phyloP scores from a whole-genome alignment of 2,113 vertebrate genomes.

The Paramormyrops kingsleyae region DNA sequence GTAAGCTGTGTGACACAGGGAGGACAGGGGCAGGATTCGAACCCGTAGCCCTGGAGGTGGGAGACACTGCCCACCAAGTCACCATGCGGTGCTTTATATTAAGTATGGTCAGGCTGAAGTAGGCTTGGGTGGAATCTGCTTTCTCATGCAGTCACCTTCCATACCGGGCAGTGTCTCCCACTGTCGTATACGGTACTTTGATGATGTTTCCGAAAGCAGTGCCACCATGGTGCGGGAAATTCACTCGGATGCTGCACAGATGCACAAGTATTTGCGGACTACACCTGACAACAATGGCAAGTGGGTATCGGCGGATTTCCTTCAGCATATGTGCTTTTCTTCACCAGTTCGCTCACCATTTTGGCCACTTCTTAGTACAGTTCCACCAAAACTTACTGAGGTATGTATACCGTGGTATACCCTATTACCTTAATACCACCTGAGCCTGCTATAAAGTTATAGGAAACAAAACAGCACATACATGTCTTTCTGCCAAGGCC shows the following conservation, averaged over 20 bases:
- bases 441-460: too few relatives aligned
- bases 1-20: neutral
- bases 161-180: neutral
- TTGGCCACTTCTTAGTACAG: neutral
- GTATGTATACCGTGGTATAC: neutral
- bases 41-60: neutral
- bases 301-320: neutral
- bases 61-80: neutral
- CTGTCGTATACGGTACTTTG: neutral
- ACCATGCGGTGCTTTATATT: neutral
- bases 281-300: neutral
- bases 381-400: neutral
- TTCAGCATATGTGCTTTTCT: neutral
- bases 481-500: too few relatives aligned
- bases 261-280: neutral
- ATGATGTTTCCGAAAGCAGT: neutral
- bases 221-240: neutral
- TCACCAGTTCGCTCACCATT: neutral
- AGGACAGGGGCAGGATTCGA: neutral
- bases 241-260: neutral
- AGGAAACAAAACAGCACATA: too few relatives aligned
- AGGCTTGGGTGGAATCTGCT: neutral
- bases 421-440: neutral
- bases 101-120: neutral
- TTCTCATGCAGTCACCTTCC: neutral